Evolutionary conservation across 2,888 invertebrate species (phyloP).

Genomic region (Eledone cirrhosa): DNA sequence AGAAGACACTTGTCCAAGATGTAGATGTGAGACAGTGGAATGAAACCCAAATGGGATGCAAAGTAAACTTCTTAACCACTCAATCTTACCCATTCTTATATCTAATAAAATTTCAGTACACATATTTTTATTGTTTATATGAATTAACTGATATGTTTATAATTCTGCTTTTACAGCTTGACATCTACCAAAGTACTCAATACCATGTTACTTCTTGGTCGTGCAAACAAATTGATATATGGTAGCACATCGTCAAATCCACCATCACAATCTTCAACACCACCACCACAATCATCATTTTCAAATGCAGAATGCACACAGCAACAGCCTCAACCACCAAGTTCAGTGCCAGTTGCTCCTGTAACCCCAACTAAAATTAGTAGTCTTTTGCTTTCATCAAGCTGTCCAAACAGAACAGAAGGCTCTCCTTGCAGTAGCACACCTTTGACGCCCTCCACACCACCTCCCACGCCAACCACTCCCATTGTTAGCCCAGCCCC

Average conservation of each 20-base stretch:
- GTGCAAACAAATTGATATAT: slow-evolving; percentile 87
- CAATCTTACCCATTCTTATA: no score
- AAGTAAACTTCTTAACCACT: no score
- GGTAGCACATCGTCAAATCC: slow-evolving; percentile 53
- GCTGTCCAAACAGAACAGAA: neutral
- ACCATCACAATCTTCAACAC: neutral
- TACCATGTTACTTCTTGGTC: slow-evolving; percentile 88
- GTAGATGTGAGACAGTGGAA: no score
- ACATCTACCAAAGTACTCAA: slow-evolving; percentile 75
- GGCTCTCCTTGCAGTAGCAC: slow-evolving; percentile 1
- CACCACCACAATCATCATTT: neutral
- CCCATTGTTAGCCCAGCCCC: neutral
- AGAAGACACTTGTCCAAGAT: no score
- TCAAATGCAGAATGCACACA: no score
- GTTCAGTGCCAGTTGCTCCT: no score
- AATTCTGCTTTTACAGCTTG: slow-evolving; percentile 52
- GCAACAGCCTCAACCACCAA: no score
- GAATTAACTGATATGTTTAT: slow-evolving; percentile 7
- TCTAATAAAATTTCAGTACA: no score
- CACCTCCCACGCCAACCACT: slow-evolving; percentile 10
- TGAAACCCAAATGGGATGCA: no score
- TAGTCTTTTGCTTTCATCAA: no score
- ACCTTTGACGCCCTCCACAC: slow-evolving; percentile 5
- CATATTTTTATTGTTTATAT: no score
- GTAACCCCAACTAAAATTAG: no score